Evolutionary conservation across 2,797 vertebrate genomes (phyloP), one percentile per base, ranked within the genome.

Genomic region (Mormyrops attenuatus): DNA sequence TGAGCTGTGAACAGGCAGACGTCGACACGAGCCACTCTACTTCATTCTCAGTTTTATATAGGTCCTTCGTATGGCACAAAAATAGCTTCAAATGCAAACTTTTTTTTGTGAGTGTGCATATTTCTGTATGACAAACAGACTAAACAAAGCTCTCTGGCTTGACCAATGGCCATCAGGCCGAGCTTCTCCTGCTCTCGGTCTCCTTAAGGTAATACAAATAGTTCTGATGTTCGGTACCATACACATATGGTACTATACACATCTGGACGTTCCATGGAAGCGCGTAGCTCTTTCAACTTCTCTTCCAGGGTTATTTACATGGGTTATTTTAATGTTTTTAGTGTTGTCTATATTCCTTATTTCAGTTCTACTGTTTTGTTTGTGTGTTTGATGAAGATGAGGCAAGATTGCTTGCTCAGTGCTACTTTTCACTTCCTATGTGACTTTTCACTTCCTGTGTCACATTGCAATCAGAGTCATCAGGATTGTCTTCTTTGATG

Each of bases 121-220:
- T 96, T 96, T 95, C 91, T 92, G 92, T 94, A 92, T 95, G 92
- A 95, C 95, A 93, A 94, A 95, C 94, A 96, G 94, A 96, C 95
- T 96, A 95, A 96, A 95, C 95, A 95, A 92, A 93, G 93, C 91
- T 93, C 90, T 92, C 89, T 89, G 91, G 89, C 91, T 92, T 89
- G 92, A 94, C 89, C 69, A 88, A 89, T 92, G 82, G 94, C 92
- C 92, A 94, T 90, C 90, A 88, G 88, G 92, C 91, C 77, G 92
- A 80, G 3, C 89, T 92, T 91, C 91, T 93, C 44, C 91, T 88
- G 88, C 20, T 80, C 44, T 85, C 69, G 88, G 89, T 90, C 91
- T 93, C 91, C 85, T 91, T 77, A 89, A 90, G 93, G 92, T 91
- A 92, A 89, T 93, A 93, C 90, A 89, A 92, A 84, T 88, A 88